phyloP scores from a whole-genome alignment of 1,140 invertebrate genomes.

The Zaprionus tsacasi region DNA sequence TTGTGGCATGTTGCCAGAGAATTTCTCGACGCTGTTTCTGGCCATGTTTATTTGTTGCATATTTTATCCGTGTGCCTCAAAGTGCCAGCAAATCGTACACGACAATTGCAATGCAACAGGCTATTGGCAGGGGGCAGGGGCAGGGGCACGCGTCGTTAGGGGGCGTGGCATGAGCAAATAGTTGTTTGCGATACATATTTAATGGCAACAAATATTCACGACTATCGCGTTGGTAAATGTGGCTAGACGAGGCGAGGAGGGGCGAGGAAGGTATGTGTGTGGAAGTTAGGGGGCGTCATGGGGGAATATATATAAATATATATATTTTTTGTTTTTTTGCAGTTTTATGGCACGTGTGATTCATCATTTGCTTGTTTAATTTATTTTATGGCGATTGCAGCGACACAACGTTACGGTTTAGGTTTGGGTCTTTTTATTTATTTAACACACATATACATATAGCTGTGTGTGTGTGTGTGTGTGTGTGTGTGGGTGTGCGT shows the following conservation, averaged over 20 bases:
- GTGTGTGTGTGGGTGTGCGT: conserved; percentile 9
- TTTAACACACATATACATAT: conserved; percentile 11
- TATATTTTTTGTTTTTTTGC: neutral
- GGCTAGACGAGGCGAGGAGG: neutral
- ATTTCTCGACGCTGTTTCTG: conserved; percentile 23
- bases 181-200: conserved; percentile 3
- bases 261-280: neutral
- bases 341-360: conserved; percentile 19
- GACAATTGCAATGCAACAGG: conserved; percentile 46
- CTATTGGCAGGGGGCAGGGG: neutral
- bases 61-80: conserved; percentile 53
- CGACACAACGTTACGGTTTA: conserved; percentile 28
- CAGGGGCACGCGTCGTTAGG: neutral
- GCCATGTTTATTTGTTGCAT: conserved; percentile 73
- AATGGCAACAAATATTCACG: conserved; percentile 5
- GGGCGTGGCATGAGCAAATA: conserved; percentile 14
- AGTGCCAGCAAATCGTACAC: conserved; percentile 57
- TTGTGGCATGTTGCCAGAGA: conserved; percentile 57
- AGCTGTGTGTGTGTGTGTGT: neutral
- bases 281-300: neutral
- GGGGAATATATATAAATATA: neutral
- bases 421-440: conserved; percentile 26
- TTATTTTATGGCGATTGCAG: conserved; percentile 44
- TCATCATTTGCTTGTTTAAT: conserved; percentile 45
- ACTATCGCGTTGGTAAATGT: neutral